A percentile compares a stretch with the other conserved stretches of the same genome.
phyloP scores from a whole-genome alignment of 2,113 vertebrate species.

The Talpa occidentalis region DNA sequence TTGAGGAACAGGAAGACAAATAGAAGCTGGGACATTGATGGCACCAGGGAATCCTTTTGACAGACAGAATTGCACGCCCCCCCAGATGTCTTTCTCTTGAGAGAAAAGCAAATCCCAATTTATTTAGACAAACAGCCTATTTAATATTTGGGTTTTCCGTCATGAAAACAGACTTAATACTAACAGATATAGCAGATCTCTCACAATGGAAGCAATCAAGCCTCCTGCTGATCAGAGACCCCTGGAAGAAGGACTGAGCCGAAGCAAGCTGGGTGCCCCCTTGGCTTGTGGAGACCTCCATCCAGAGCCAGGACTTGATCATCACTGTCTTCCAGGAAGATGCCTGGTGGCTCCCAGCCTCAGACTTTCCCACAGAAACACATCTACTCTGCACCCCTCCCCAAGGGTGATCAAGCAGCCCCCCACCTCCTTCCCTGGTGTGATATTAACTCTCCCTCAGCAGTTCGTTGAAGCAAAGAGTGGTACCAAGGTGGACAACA shows the following conservation, averaged over 20 bases:
- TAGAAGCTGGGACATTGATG: background rate
- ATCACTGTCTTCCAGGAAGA: background rate
- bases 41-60: background rate
- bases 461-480: background rate
- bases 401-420: background rate
- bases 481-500: accelerated
- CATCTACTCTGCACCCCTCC: no score
- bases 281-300: background rate
- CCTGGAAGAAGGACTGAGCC: background rate
- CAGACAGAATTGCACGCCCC: background rate
- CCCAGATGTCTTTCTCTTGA: background rate
- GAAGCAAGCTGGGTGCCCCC: background rate
- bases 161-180: background rate
- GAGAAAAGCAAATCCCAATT: background rate
- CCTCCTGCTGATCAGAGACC: background rate
- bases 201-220: background rate
- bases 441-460: background rate
- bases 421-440: background rate
- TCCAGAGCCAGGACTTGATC: background rate
- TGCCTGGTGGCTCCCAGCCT: background rate
- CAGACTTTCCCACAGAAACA: background rate
- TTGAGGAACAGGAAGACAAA: background rate
- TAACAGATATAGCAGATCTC: background rate
- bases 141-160: background rate
- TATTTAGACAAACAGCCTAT: background rate